Evolutionary conservation across 2,888 invertebrate species (phyloP), one percentile per base, ranked within the genome.

Genomic region (Branchipolynoe longqiensis): DNA sequence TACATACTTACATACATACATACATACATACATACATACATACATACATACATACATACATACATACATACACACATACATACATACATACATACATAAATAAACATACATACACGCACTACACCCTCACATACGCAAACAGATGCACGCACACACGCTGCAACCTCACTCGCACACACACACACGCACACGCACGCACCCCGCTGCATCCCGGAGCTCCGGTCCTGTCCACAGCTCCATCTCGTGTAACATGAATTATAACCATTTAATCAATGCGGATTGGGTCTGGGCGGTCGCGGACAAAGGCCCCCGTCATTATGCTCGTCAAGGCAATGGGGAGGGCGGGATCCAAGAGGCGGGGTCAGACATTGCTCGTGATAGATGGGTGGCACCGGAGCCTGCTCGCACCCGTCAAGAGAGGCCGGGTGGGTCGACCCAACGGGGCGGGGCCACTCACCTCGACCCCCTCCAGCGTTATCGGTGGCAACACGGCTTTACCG

Each of bases 211-310:
- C 78, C 31, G 25, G 3, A 48, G 48, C 48, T 6, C 41, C 48
- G 33, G 6, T 36, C 4, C 69, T 12, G 6, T 12, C 78, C 54
- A 28, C 74, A 6, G 25, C 78, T 48, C 78, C 78, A 48, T 54
- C 78, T 78, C 78, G 22, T 78, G 48, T 54, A 69, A 69, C 78
- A 48, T 78, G 41, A 78, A 78, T 78, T 78, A 78, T 48, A 28
- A 1, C 48, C 25, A 4, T 78, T 48, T 78, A 78, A 78, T 78
- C 78, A 78, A 78, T 78, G 78, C 48, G 48, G 78, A 78, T 41
- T 78, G 54, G 78, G 78, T 28, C 28, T 0, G 78, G 73, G 25
- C 28, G 12, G 33, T 28, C 41, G 6, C 22, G 78, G 48, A 78
- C 78, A 78, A 78, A 78, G 78, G 78, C 48, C 18, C 41, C 54